These are phyloP conservation scores for Epizoanthus fatuus DNA, from an alignment of 92 coral and sea anemone genomes.

Conservation along the genomic window DNA sequence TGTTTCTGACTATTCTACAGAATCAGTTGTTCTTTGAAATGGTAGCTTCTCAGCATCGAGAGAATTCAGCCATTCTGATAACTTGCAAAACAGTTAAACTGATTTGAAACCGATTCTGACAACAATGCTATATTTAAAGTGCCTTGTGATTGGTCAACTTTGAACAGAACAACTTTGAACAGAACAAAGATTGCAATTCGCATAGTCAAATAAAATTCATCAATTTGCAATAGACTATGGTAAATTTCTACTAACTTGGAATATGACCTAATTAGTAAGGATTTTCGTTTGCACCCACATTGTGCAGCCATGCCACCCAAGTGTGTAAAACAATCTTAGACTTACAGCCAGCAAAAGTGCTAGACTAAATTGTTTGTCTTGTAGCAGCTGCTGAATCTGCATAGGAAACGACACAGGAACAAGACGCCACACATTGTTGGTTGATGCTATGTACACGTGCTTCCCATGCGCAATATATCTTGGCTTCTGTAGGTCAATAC, in stretches of 20 bases:
- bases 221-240: too few relatives aligned
- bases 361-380: conserved; percentile 94
- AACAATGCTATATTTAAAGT: too few relatives aligned
- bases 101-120: too few relatives aligned
- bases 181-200: too few relatives aligned
- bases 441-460: conserved; percentile 92
- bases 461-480: conserved; percentile 86
- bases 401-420: conserved; percentile 97
- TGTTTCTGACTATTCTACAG: too few relatives aligned
- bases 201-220: too few relatives aligned
- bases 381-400: conserved; percentile 96
- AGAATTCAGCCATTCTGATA: too few relatives aligned
- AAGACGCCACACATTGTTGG: conserved; percentile 96
- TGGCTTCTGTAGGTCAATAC: conserved; percentile 95
- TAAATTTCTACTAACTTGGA: not conserved
- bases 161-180: too few relatives aligned
- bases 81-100: too few relatives aligned
- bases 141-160: too few relatives aligned
- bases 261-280: not conserved
- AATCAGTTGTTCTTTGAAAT: too few relatives aligned
- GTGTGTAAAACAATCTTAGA: not conserved
- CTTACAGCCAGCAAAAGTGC: conserved; percentile 98
- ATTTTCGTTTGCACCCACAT: not conserved
- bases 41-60: too few relatives aligned
- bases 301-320: not conserved